Conservation (phyloP, 2,888 invertebrate genomes). For the Drosophila hamatofila region DNA sequence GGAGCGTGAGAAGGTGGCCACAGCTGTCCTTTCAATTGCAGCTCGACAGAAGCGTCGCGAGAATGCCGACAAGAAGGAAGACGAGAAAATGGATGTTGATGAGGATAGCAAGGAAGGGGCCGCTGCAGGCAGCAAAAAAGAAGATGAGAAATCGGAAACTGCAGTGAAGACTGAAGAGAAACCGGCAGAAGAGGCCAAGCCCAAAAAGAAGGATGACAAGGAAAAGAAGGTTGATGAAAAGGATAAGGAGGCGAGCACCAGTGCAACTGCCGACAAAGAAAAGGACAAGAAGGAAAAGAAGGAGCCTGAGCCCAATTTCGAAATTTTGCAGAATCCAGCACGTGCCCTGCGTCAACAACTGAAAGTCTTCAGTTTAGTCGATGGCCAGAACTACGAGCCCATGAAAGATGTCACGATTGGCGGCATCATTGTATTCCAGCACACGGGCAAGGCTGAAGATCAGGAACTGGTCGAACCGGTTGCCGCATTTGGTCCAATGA, state of each 20-base stretch:
- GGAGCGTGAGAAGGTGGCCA: conserved; percentile 98
- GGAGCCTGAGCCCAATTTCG: conserved; percentile 96
- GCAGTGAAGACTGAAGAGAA: conserved; percentile 80
- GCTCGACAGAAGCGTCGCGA: conserved; percentile 96
- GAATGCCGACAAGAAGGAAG: conserved; percentile 87
- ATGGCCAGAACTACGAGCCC: conserved; percentile 92
- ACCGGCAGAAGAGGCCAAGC: conserved; percentile 59
- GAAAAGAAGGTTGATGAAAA: conserved; percentile 74
- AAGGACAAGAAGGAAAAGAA: conserved; percentile 87
- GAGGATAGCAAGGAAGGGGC: conserved; percentile 86
- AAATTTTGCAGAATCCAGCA: conserved; percentile 97
- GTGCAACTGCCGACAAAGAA: conserved; percentile 66
- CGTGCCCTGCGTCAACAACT: conserved; percentile 96
- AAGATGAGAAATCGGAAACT: conserved; percentile 73
- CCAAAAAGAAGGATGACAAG: conserved; percentile 79
- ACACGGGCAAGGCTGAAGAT: conserved; percentile 91
- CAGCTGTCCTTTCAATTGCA: conserved; percentile 98
- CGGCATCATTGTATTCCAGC: conserved; percentile 97
- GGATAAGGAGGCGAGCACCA: conserved; percentile 82
- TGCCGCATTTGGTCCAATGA: conserved; percentile 94
- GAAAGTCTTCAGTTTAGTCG: conserved; percentile 91
- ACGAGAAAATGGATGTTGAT: conserved; percentile 96
- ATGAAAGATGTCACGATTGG: conserved; percentile 97
- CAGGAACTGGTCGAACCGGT: conserved; percentile 97
- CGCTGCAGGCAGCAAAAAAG: conserved; percentile 86